These are phyloP conservation scores for Anoura caudifer DNA, from an alignment of 2,113 vertebrate genomes.

Conservation along the genomic window DNA sequence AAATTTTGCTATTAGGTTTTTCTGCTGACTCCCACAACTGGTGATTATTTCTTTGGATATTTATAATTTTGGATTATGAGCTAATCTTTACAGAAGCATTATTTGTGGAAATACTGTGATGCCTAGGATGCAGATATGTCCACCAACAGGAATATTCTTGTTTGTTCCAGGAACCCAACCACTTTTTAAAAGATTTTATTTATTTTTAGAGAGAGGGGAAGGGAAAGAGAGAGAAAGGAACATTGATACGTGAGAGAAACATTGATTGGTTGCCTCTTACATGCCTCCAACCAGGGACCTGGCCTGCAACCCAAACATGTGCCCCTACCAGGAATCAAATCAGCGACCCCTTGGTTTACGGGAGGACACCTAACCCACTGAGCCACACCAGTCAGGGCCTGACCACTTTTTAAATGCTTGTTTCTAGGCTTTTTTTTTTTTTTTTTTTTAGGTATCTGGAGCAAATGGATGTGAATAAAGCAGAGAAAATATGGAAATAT, in stretches of 20 bases:
- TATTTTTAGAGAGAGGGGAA: too few relatives aligned
- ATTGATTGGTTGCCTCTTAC: too few relatives aligned
- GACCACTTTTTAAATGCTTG: background rate
- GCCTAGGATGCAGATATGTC: background rate
- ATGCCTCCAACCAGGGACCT: too few relatives aligned
- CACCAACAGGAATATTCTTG: background rate
- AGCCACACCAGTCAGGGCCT: too few relatives aligned
- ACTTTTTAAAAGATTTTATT: too few relatives aligned
- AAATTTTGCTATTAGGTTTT: background rate
- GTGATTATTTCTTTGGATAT: background rate
- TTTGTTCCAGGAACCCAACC: background rate
- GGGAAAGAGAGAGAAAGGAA: too few relatives aligned
- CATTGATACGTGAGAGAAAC: too few relatives aligned
- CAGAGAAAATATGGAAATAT: background rate
- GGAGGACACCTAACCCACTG: too few relatives aligned
- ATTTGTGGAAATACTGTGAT: background rate
- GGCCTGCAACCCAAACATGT: too few relatives aligned
- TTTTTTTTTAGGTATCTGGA: background rate
- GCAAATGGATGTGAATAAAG: background rate
- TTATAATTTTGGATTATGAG: background rate
- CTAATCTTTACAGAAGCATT: background rate
- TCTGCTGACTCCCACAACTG: background rate
- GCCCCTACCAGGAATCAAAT: too few relatives aligned
- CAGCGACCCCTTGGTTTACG: too few relatives aligned
- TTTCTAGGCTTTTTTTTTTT: background rate